phyloP scores from a whole-genome alignment of 2,888 invertebrate genomes.

The Coenonympha glycerion region DNA sequence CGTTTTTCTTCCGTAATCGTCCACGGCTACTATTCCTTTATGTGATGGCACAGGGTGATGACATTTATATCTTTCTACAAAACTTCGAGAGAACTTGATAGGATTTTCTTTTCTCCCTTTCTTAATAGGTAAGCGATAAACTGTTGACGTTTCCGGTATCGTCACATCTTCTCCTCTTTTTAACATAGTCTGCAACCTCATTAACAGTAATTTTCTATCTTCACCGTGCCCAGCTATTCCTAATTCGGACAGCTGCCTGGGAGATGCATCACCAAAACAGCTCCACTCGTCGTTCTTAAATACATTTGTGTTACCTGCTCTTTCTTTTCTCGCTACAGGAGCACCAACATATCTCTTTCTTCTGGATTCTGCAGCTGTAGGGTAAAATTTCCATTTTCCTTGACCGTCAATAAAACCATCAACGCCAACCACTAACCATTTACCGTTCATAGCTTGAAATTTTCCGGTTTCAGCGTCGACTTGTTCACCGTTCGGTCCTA shows the following conservation, averaged over 20 bases:
- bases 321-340: conserved; percentile 21
- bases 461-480: conserved; percentile 56
- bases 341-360: conserved; percentile 11
- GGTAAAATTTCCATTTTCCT: conserved; percentile 54
- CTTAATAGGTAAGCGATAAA: conserved; percentile 35
- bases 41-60: conserved; percentile 49
- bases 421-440: conserved; percentile 56
- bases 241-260: conserved; percentile 50
- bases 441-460: conserved; percentile 48
- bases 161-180: conserved; percentile 49
- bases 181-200: conserved; percentile 46
- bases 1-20: conserved; percentile 49
- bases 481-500: conserved; percentile 54
- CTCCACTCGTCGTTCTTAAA: conserved; percentile 51
- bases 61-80: conserved; percentile 41
- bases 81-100: conserved; percentile 20
- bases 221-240: conserved; percentile 65
- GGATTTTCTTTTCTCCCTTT: conserved; percentile 26
- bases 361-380: conserved; percentile 26
- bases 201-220: conserved; percentile 51
- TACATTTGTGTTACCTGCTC: conserved; percentile 27
- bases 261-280: conserved; percentile 59
- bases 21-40: conserved; percentile 54
- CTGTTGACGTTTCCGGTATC: conserved; percentile 43
- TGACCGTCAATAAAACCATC: conserved; percentile 58